A percentile compares a stretch with the other conserved stretches of the same genome.
Conservation (phyloP, 2,797 vertebrate genomes). For the Sebastes cheni region DNA sequence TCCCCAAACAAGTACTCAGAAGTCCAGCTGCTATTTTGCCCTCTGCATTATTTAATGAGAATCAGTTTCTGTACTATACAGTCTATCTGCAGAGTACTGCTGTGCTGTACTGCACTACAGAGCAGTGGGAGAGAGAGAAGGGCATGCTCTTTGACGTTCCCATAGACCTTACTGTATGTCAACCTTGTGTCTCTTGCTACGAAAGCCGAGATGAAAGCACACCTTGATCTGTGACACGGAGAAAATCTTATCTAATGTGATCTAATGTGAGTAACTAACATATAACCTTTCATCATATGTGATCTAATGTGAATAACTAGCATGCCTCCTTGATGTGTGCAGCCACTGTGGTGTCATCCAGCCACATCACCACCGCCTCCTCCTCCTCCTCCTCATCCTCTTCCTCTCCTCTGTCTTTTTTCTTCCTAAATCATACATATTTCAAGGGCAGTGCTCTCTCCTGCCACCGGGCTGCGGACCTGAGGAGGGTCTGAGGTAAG, state of each 20-base stretch:
- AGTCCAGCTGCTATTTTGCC: not conserved
- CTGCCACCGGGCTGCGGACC: conserved; percentile 9
- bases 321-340: conserved; percentile 5
- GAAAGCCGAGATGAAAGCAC: conserved; percentile 31
- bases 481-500: conserved; percentile 13
- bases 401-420: too few species aligned
- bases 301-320: conserved; percentile 35
- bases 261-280: conserved; percentile 17
- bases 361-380: not conserved
- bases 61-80: not conserved
- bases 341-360: conserved; percentile 20
- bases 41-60: conserved; percentile 4
- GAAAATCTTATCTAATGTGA: conserved; percentile 22
- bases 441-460: conserved; percentile 40
- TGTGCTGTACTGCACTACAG: not conserved
- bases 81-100: conserved; percentile 7
- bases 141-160: conserved; percentile 31
- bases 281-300: conserved; percentile 11
- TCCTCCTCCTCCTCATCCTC: not conserved
- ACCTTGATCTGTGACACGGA: conserved; percentile 27
- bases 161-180: conserved; percentile 1
- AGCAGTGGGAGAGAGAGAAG: not conserved
- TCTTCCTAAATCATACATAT: conserved; percentile 44
- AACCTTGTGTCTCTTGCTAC: conserved; percentile 5
- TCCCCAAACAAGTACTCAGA: not conserved